Evolutionary conservation across 2,113 vertebrate genomes (phyloP), one percentile per base, ranked within the genome.

Genomic region (Pteropus alecto): DNA sequence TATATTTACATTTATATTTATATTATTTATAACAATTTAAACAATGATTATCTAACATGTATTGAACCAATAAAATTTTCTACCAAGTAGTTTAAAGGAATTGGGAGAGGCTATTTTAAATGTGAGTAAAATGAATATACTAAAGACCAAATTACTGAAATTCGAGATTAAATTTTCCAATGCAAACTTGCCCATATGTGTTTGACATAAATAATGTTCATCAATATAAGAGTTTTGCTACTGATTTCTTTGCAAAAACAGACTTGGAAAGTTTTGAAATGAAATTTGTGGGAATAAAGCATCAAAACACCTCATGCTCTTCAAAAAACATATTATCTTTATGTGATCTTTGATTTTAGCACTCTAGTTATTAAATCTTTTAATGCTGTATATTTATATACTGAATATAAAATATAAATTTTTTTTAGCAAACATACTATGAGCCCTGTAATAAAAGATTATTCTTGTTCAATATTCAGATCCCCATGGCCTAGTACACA

Each of bases 241-340:
- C 6, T 33, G 38, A 92, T 86, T 65, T 33, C 1, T 7, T 10
- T 67, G 35, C 54, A 22, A 70, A 5, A 65, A 78, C 9, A 3
- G 87, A 82, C 56, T 58, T 14, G 56, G n/a, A 73, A 22, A 33
- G 1, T 21, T n/a, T 95, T 18, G 77, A 76, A 90, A 82, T 94
- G 1, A 73, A 81, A 74, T 60, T 30, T 71, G 1, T 92, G 18
- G 26, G 3, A 18, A 67, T 46, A 43, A 68, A 51, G 14, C 54
- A 65, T 76, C 26, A 81, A 89, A 85, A 58, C 11, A 38, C 0
- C 0, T 7, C 9, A 48, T 38, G 19, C 13, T 77, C 18, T 43
- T 71, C 3, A 68, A 54, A 96, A 71, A 13, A 43, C 10, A 56
- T 38, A 58, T 67, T 15, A 11, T 61, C 11, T 48, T 81, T 43